phyloP scores from a whole-genome alignment of 1,140 invertebrate genomes.

The Kradibia gibbosae region DNA sequence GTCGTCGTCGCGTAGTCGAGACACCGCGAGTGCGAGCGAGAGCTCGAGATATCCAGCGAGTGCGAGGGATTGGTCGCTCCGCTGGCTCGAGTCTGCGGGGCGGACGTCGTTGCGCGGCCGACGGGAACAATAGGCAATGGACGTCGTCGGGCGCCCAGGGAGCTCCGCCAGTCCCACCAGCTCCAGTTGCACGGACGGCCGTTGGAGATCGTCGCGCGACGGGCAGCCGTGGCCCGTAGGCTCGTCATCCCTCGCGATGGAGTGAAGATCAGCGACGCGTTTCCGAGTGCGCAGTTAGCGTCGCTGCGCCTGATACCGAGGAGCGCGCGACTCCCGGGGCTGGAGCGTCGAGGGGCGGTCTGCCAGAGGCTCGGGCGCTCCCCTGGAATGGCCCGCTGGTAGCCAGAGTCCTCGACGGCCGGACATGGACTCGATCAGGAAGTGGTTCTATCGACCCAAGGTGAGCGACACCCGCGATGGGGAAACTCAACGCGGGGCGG shows the following conservation, averaged over 20 bases:
- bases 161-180: too few relatives aligned
- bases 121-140: not conserved
- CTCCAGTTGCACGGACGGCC: too few relatives aligned
- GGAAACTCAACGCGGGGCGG: too few relatives aligned
- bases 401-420: conserved; percentile 14
- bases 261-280: conserved; percentile 7
- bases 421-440: conserved; percentile 88
- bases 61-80: too few relatives aligned
- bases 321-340: not conserved
- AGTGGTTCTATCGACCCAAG: conserved; percentile 94
- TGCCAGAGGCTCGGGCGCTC: not conserved
- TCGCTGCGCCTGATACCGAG: not conserved
- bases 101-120: not conserved
- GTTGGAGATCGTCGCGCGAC: not conserved
- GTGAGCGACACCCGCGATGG: conserved; percentile 74
- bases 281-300: not conserved
- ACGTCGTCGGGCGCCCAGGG: not conserved
- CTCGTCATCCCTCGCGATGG: not conserved
- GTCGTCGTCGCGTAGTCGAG: not conserved
- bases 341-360: not conserved
- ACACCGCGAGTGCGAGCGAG: too few relatives aligned
- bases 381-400: not conserved
- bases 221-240: not conserved
- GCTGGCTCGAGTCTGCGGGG: too few relatives aligned
- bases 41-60: too few relatives aligned